A percentile compares a stretch with the other conserved stretches of the same genome.
Conservation (phyloP, 2,113 vertebrate genomes). For the Suncus etruscus region DNA sequence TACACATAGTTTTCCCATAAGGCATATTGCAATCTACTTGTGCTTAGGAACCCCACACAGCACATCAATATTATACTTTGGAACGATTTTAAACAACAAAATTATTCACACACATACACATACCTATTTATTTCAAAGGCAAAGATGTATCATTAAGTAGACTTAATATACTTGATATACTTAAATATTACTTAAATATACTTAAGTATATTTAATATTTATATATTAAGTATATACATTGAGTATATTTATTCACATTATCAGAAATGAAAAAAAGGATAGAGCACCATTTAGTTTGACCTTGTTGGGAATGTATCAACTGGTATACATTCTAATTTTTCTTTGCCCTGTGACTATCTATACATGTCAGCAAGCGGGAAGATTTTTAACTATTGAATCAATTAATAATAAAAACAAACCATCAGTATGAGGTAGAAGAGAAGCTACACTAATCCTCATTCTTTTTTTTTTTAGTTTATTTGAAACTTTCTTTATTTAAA, state of each 20-base stretch:
- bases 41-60: background rate
- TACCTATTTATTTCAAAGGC: background rate
- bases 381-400: background rate
- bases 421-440: background rate
- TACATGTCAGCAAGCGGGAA: background rate
- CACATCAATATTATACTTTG: background rate
- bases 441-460: background rate
- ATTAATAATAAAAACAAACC: background rate
- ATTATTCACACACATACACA: background rate
- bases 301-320: background rate
- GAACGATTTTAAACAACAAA: background rate
- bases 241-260: background rate
- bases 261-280: background rate
- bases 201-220: no score
- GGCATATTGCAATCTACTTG: background rate
- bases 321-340: background rate
- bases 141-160: background rate
- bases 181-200: no score
- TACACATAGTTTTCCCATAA: conserved; percentile 19
- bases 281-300: background rate
- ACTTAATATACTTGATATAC: background rate
- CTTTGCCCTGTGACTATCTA: background rate
- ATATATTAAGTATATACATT: background rate
- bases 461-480: no score
- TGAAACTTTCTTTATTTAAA: no score